Evolutionary conservation across 2,797 vertebrate species (phyloP), one percentile per base, ranked within the genome.

Genomic region (Neomorphus geoffroyi): DNA sequence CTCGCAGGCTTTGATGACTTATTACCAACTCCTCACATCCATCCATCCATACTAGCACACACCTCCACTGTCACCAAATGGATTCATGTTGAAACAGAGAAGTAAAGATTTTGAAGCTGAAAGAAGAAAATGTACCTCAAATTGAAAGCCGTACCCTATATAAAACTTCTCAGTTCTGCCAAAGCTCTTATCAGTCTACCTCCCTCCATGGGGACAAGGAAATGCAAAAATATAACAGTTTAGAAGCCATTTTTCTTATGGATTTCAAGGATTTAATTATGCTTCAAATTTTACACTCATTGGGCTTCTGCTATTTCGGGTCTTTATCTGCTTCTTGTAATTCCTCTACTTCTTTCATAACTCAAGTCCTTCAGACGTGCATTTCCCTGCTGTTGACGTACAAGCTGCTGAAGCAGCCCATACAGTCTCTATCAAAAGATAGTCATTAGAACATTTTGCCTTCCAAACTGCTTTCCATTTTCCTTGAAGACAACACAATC

Each of bases 401-500:
- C 8, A 27, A 72, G 60, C 24, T 39, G 5, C 39, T 28, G 11
- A 23, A 46, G 33, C 54, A 39, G 39, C 16, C 53, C 37, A 71
- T 21, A 41, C 30, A 28, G 32, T 23, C 39, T 53, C 46, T 46
- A 54, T 19, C 39, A 51, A 19, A 73, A 56, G 43, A 57, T 10
- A 27, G 28, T 13, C 45, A 24, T n/a, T 33, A 11, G 10, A 69
- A 45, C 11, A 24, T 30, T 56, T 28, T 48, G 11, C 27, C 39
- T 2, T 32, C 41, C 43, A 48, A 56, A 48, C 32, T 1, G 0
- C 41, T 37, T 50, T 22, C 33, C 8, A 2, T 0, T 5, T 18
- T 62, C 35, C 62, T 43, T 56, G 35, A 61, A 74, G 56, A 43
- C 57, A 32, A 48, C 23, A 69, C 37, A 37, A 80, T 37, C 35